Evolutionary conservation across 2,113 vertebrate genomes (phyloP).

Genomic region (Hyla sarda): DNA sequence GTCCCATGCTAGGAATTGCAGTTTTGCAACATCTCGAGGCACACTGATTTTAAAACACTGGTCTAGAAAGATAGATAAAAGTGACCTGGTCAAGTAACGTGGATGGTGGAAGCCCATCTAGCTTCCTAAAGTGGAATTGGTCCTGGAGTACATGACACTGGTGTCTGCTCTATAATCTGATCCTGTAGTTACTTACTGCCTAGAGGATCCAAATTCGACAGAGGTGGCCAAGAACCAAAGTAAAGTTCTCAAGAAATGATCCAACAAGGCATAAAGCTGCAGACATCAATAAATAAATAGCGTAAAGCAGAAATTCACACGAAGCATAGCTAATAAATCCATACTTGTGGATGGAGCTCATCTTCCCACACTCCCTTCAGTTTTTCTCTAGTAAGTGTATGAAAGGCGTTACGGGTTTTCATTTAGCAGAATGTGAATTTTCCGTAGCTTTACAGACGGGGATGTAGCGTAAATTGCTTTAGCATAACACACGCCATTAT

Average conservation of each 20-base stretch:
- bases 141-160: not conserved
- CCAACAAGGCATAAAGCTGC: not conserved
- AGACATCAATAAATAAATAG: not conserved
- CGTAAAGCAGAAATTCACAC: not conserved
- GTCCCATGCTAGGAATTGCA: too few species aligned
- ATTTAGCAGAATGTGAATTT: slow-evolving; percentile 3
- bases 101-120: too few species aligned
- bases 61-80: too few species aligned
- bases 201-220: not conserved
- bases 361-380: not conserved
- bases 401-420: not conserved
- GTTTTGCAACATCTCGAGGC: too few species aligned
- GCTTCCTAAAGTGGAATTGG: too few species aligned
- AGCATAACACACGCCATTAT: not conserved
- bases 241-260: not conserved
- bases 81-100: too few species aligned
- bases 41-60: too few species aligned
- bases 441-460: not conserved
- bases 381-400: not conserved
- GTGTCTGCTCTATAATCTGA: not conserved
- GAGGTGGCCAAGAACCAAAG: not conserved
- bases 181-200: not conserved
- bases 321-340: not conserved
- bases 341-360: not conserved
- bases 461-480: slow-evolving; percentile 8